Conservation (phyloP, 2,113 vertebrate genomes). For the Camelus bactrianus region DNA sequence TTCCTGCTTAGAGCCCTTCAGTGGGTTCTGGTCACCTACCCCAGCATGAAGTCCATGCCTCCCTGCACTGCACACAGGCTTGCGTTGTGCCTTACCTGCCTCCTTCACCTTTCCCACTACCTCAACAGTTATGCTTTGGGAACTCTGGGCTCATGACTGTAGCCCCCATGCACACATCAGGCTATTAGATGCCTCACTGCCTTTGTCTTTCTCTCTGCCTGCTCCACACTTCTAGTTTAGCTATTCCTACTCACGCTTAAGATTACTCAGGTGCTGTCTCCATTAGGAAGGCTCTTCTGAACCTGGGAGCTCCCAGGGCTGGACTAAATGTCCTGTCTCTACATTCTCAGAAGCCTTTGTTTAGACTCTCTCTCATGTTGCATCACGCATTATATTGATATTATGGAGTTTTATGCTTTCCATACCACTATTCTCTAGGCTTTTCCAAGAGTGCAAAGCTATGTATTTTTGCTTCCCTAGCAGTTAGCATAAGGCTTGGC, state of each 20-base stretch:
- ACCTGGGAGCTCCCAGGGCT: not conserved
- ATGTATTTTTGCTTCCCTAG: not conserved
- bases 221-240: not conserved
- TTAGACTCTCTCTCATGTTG: not conserved
- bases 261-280: not conserved
- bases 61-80: fast-evolving
- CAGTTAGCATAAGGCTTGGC: not conserved
- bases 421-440: not conserved
- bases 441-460: not conserved
- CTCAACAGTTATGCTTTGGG: not conserved
- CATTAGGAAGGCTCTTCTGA: not conserved
- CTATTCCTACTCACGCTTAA: not conserved
- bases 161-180: fast-evolving
- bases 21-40: not conserved
- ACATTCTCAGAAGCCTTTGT: not conserved
- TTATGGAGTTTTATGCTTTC: not conserved
- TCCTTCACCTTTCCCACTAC: not conserved
- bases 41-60: not conserved
- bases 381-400: no score
- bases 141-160: not conserved
- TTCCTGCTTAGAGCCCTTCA: not conserved
- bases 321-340: not conserved
- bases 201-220: not conserved
- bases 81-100: not conserved
- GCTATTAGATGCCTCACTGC: not conserved